Evolutionary conservation across 2,797 vertebrate genomes (phyloP).

Genomic region (Sebastiscus albofasciatus): DNA sequence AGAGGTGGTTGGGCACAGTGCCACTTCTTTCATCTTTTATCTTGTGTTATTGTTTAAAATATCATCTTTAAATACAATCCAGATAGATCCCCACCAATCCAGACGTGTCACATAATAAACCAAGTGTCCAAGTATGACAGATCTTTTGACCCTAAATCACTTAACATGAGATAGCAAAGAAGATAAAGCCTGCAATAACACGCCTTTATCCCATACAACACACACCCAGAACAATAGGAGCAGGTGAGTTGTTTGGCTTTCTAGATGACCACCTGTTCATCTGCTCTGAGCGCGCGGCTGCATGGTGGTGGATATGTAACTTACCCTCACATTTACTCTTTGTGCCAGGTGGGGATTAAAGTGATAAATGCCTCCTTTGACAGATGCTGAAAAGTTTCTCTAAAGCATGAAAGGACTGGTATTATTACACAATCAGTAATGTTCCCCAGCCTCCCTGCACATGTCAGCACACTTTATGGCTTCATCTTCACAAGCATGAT

Average conservation of each 20-base stretch:
- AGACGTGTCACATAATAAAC: neutral
- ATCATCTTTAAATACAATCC: slow-evolving; percentile 7
- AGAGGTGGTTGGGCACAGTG: neutral
- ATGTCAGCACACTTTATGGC: slow-evolving; percentile 63
- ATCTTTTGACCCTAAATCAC: slow-evolving; percentile 11
- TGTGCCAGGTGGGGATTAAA: slow-evolving; percentile 81
- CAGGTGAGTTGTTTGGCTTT: slow-evolving; percentile 71
- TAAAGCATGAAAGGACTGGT: slow-evolving; percentile 76
- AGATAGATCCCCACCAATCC: neutral
- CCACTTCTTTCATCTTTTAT: neutral
- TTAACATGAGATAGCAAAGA: slow-evolving; percentile 8
- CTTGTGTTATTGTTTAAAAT: neutral
- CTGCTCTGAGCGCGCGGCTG: slow-evolving; percentile 70
- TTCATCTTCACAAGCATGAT: slow-evolving; percentile 36
- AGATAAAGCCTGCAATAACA: slow-evolving; percentile 61
- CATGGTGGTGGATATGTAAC: slow-evolving; percentile 67
- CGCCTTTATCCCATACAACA: slow-evolving; percentile 57
- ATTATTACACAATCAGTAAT: slow-evolving; percentile 51
- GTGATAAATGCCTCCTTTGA: slow-evolving; percentile 79
- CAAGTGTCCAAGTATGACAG: slow-evolving; percentile 1
- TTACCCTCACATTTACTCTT: slow-evolving; percentile 74
- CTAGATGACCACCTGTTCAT: slow-evolving; percentile 80
- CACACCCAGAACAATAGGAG: slow-evolving; percentile 65
- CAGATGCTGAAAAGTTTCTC: slow-evolving; percentile 77
- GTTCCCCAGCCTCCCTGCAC: slow-evolving; percentile 45